Percentiles rank a stretch among this genome's conserved stretches.
Evolutionary conservation across 2,113 vertebrate species (phyloP).

Genomic region (Puma concolor): DNA sequence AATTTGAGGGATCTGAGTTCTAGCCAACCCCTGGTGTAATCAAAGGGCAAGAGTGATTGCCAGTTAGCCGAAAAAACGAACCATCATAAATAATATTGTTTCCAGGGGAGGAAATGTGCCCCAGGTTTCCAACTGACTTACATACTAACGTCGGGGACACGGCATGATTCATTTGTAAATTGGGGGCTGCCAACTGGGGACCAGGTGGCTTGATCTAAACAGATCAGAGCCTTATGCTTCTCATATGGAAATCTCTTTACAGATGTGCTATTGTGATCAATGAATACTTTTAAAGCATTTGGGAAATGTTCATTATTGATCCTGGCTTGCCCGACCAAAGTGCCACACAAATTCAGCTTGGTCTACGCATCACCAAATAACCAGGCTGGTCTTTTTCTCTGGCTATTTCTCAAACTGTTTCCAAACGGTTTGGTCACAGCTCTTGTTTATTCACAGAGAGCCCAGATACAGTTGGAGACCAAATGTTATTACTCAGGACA

Average conservation of each 20-base stretch:
- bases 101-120: slow-evolving; percentile 43
- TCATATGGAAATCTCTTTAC: slow-evolving; percentile 78
- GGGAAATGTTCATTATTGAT: slow-evolving; percentile 73
- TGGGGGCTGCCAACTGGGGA: slow-evolving; percentile 50
- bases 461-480: background rate
- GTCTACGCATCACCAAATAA: slow-evolving; percentile 48
- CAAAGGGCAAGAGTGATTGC: slow-evolving; percentile 24
- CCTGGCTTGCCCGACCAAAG: slow-evolving; percentile 56
- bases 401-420: background rate
- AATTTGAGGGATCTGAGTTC: background rate
- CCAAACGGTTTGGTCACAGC: slow-evolving; percentile 21
- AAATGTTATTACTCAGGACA: background rate
- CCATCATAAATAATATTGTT: slow-evolving; percentile 54
- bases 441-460: slow-evolving; percentile 31
- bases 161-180: slow-evolving; percentile 70
- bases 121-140: slow-evolving; percentile 61
- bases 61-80: slow-evolving; percentile 31
- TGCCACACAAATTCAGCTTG: slow-evolving; percentile 9
- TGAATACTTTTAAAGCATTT: slow-evolving; percentile 75
- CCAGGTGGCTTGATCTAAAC: slow-evolving; percentile 73
- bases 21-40: background rate
- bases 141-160: slow-evolving; percentile 63
- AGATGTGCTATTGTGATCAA: slow-evolving; percentile 73
- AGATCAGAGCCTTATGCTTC: slow-evolving; percentile 74
- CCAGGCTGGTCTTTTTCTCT: background rate